Conservation (phyloP, 1,140 invertebrate genomes). For the Anagrus nilaparvatae region DNA sequence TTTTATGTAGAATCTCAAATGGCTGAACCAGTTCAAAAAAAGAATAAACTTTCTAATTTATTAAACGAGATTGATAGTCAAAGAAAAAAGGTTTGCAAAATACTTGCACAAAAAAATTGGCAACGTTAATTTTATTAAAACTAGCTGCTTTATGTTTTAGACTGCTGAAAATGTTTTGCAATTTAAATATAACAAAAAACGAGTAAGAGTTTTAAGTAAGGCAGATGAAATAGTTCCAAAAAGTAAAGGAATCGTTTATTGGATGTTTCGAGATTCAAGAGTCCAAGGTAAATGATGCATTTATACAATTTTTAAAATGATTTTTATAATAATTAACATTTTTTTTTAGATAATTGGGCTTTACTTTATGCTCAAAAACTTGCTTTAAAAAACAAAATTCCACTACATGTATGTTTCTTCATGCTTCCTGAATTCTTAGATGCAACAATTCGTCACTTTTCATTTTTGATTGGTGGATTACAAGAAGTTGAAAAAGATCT, state of each 20-base stretch:
- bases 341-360: conserved; percentile 80
- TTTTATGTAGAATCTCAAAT: too few relatives aligned
- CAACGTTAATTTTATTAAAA: too few relatives aligned
- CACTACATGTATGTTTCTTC: conserved; percentile 78
- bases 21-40: too few relatives aligned
- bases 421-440: conserved; percentile 70
- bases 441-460: conserved; percentile 73
- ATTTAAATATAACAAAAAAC: conserved; percentile 72
- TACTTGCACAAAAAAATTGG: too few relatives aligned
- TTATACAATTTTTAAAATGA: conserved; percentile 1
- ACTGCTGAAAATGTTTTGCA: conserved; percentile 50
- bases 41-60: too few relatives aligned
- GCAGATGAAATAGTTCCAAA: conserved; percentile 54
- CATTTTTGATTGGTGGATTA: conserved; percentile 67
- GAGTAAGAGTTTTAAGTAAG: conserved; percentile 58
- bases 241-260: conserved; percentile 65
- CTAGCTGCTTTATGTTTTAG: too few relatives aligned
- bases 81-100: too few relatives aligned
- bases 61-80: too few relatives aligned
- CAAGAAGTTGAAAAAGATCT: conserved; percentile 66
- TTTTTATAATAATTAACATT: too few relatives aligned
- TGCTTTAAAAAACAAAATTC: conserved; percentile 70
- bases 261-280: conserved; percentile 81
- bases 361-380: conserved; percentile 79
- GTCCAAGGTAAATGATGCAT: conserved; percentile 56